A percentile compares a stretch with the other conserved stretches of the same genome.
Evolutionary conservation across 2,797 vertebrate genomes (phyloP).

Genomic region (Bufotes viridis): DNA sequence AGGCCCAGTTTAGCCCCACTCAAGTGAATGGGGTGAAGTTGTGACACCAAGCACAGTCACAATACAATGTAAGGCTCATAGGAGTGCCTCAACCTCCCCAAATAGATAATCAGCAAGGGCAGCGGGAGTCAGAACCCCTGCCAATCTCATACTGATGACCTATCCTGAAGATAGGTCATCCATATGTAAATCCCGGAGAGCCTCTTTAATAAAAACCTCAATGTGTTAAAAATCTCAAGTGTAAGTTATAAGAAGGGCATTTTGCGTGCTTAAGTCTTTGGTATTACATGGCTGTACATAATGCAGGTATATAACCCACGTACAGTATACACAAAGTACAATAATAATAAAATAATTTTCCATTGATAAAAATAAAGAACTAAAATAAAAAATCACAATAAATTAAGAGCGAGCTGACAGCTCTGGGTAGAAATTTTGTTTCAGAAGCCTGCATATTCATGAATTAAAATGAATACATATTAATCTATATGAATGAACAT

Average conservation of each 20-base stretch:
- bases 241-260: background rate
- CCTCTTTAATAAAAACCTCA: background rate
- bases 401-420: background rate
- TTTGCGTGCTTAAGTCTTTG: background rate
- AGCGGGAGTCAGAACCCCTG: too few species aligned
- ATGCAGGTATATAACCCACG: background rate
- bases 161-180: too few species aligned
- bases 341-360: background rate
- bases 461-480: conserved; percentile 30
- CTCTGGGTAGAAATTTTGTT: background rate
- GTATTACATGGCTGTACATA: background rate
- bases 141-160: too few species aligned
- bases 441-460: conserved; percentile 26
- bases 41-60: too few species aligned
- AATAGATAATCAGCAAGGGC: too few species aligned
- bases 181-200: too few species aligned
- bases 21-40: too few species aligned
- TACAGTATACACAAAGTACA: too few species aligned
- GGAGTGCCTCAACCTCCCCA: too few species aligned
- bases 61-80: too few species aligned
- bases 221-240: background rate
- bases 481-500: conserved; percentile 25
- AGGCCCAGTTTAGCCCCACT: too few species aligned
- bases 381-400: background rate
- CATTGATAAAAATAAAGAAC: background rate